Percentiles rank a stretch among this genome's conserved stretches.
These are phyloP conservation scores for Anabas testudineus DNA, from an alignment of 2,797 vertebrate genomes.

Conservation along the genomic window DNA sequence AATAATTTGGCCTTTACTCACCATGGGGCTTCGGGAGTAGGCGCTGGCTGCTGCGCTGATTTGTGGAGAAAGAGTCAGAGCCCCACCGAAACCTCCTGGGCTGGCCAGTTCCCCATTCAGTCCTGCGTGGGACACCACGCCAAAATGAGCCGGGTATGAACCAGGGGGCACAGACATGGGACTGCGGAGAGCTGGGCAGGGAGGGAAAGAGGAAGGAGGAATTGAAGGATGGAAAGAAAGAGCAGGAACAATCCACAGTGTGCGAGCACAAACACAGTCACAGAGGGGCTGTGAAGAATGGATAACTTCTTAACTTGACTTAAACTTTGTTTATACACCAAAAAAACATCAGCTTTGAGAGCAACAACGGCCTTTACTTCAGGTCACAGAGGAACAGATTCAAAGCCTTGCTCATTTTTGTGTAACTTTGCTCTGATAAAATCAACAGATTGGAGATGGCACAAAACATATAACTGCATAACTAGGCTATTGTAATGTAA, in stretches of 20 bases:
- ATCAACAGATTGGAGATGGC: not conserved
- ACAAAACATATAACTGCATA: not conserved
- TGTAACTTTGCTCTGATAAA: not conserved
- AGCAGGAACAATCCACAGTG: conserved; percentile 28
- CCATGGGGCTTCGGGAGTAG: conserved; percentile 89
- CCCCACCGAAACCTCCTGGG: conserved; percentile 88
- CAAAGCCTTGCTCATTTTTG: not conserved
- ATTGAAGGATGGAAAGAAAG: conserved; percentile 52
- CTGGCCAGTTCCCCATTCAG: conserved; percentile 89
- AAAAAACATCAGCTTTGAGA: not conserved
- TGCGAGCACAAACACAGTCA: conserved; percentile 55
- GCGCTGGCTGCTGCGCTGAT: conserved; percentile 86
- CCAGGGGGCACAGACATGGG: conserved; percentile 88
- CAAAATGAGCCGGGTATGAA: conserved; percentile 88
- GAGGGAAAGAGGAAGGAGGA: conserved; percentile 49
- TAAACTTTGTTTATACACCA: conserved; percentile 12
- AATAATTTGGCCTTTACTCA: conserved; percentile 73
- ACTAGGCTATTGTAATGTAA: conserved; percentile 1
- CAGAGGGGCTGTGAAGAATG: conserved; percentile 51
- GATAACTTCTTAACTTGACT: conserved; percentile 4
- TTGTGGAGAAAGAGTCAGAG: conserved; percentile 90
- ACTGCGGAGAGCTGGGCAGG: conserved; percentile 87
- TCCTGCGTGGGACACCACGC: conserved; percentile 88
- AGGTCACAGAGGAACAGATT: not conserved
- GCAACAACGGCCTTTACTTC: not conserved